These are phyloP conservation scores for Leptopilina syphax DNA, from an alignment of 2,888 invertebrate genomes.

Conservation along the genomic window DNA sequence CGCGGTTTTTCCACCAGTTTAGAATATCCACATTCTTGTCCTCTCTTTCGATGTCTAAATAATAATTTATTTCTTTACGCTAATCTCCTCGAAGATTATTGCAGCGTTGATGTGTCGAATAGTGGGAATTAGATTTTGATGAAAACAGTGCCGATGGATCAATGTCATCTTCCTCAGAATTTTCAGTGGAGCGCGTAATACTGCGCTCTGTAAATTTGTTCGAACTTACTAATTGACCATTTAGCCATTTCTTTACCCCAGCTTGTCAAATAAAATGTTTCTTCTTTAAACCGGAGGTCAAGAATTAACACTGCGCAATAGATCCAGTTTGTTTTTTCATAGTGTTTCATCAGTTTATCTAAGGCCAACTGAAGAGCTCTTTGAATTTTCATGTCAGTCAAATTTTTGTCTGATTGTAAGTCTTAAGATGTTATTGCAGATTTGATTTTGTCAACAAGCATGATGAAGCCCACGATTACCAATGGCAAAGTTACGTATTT, in stretches of 20 bases:
- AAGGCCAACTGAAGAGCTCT: background rate
- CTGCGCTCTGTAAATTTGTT: background rate
- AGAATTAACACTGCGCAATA: constrained; percentile 1
- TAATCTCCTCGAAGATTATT: background rate
- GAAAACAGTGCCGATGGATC: background rate
- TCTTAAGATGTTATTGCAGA: constrained; percentile 38
- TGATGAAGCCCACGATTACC: constrained; percentile 47
- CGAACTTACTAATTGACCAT: background rate
- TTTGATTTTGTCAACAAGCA: constrained; percentile 47
- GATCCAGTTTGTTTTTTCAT: background rate
- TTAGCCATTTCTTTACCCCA: background rate
- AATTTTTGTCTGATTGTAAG: constrained; percentile 16
- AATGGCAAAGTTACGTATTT: constrained; percentile 52
- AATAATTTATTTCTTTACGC: background rate
- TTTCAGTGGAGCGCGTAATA: background rate
- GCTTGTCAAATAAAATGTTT: background rate
- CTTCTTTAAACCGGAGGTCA: background rate
- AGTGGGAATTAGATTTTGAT: background rate
- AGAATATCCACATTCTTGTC: background rate
- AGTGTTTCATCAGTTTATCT: background rate
- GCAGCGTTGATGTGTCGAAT: background rate
- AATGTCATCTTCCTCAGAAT: background rate
- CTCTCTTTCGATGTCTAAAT: background rate
- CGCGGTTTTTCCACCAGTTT: background rate
- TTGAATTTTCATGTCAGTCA: background rate